Conservation (phyloP, 2,888 invertebrate species). For the Autographa pulchrina region DNA sequence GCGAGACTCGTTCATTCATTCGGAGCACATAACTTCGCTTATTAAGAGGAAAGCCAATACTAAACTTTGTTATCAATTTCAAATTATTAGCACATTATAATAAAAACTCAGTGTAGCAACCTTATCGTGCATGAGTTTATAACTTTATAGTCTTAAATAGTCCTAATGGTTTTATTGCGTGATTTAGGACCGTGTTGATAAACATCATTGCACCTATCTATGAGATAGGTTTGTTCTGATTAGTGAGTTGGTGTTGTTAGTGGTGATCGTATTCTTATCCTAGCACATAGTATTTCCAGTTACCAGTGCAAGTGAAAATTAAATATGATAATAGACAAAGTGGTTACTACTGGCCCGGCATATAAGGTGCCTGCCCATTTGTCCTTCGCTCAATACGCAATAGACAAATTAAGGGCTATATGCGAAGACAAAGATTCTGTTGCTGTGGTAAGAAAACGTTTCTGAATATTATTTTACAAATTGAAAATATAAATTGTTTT, state of each 20-base stretch:
- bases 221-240: conserved; percentile 7
- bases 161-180: background rate
- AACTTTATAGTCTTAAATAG: background rate
- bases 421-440: conserved; percentile 59
- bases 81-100: background rate
- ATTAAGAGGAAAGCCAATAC: background rate
- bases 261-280: background rate
- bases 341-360: conserved; percentile 72
- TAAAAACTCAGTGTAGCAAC: conserved; percentile 2
- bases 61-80: background rate
- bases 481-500: background rate
- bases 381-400: conserved; percentile 72
- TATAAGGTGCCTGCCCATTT: conserved; percentile 73
- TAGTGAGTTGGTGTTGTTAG: conserved; percentile 25
- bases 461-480: background rate
- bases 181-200: conserved; percentile 32
- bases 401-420: conserved; percentile 69
- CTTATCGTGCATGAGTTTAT: background rate
- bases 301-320: conserved; percentile 7
- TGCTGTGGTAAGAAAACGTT: conserved; percentile 69
- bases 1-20: conserved; percentile 2
- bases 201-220: conserved; percentile 22
- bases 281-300: background rate
- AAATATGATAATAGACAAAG: conserved; percentile 72
- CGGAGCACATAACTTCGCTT: background rate